Evolutionary conservation across 2,113 vertebrate species (phyloP).

Genomic region (Passer domesticus): DNA sequence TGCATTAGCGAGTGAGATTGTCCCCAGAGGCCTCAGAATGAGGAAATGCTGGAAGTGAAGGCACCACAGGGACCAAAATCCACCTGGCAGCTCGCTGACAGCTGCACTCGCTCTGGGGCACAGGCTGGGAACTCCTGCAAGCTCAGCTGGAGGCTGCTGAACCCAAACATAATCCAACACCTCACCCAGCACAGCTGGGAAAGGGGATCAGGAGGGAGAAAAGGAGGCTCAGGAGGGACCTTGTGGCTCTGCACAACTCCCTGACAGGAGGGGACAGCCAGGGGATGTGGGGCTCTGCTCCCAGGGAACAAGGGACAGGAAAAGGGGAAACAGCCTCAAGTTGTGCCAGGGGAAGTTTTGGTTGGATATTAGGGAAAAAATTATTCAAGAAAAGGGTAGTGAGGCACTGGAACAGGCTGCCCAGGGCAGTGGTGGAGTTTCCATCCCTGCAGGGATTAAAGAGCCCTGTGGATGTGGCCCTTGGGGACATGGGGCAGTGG

Average conservation of each 20-base stretch:
- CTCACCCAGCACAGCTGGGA: not conserved
- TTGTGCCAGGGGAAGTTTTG: not conserved
- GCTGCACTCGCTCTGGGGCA: not conserved
- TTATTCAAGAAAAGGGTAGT: not conserved
- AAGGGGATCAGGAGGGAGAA: not conserved
- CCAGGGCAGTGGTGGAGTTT: not conserved
- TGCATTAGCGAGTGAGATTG: not conserved
- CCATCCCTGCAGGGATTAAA: not conserved
- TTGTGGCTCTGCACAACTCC: not conserved
- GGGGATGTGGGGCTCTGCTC: rapidly evolving
- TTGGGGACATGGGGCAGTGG: not conserved
- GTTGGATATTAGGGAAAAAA: not conserved
- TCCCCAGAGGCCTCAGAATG: not conserved
- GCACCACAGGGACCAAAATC: not conserved
- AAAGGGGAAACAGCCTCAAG: rapidly evolving
- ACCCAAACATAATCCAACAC: not conserved
- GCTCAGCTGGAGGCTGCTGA: not conserved
- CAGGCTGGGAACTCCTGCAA: not conserved
- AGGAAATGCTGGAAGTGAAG: not conserved
- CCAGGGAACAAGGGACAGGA: not conserved
- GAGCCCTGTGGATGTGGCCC: rapidly evolving
- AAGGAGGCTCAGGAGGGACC: not conserved
- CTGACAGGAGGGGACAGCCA: not conserved
- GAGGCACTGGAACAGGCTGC: not conserved
- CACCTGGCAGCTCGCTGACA: not conserved